phyloP scores from a whole-genome alignment of 2,888 invertebrate species.

The Leptothorax acervorum region DNA sequence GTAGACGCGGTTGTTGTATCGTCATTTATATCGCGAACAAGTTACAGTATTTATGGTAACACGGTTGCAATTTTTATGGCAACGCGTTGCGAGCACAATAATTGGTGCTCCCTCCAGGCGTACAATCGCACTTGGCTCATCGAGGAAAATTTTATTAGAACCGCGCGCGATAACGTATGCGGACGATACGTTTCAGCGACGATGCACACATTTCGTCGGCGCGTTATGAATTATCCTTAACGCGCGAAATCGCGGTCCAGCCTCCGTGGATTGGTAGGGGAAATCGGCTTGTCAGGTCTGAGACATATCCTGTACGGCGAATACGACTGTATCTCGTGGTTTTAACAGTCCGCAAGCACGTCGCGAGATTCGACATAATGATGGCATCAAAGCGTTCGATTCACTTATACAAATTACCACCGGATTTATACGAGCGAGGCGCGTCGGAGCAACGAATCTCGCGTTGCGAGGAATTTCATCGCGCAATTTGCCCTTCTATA shows the following conservation, averaged over 20 bases:
- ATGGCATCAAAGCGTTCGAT: background rate
- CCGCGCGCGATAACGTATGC: background rate
- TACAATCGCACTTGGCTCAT: background rate
- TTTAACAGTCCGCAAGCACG: background rate
- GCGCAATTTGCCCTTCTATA: background rate
- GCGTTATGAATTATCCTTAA: conserved; percentile 23
- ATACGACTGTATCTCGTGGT: background rate
- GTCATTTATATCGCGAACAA: background rate
- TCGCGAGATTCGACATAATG: background rate
- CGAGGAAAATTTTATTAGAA: conserved; percentile 45
- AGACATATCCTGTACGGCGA: background rate
- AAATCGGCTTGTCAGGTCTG: background rate
- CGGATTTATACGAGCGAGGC: background rate
- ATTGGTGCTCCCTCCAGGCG: conserved; percentile 22
- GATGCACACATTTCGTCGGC: background rate
- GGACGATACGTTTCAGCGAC: background rate
- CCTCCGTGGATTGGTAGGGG: background rate
- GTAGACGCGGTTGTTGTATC: background rate
- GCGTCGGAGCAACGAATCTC: background rate
- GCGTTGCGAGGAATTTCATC: background rate
- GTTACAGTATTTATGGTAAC: conserved; percentile 15
- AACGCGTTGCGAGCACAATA: conserved; percentile 46
- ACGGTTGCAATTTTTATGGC: conserved; percentile 17
- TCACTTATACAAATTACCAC: background rate
- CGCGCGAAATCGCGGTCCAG: conserved; percentile 1